phyloP scores from a whole-genome alignment of 2,888 invertebrate species.

The Phlogophora meticulosa region DNA sequence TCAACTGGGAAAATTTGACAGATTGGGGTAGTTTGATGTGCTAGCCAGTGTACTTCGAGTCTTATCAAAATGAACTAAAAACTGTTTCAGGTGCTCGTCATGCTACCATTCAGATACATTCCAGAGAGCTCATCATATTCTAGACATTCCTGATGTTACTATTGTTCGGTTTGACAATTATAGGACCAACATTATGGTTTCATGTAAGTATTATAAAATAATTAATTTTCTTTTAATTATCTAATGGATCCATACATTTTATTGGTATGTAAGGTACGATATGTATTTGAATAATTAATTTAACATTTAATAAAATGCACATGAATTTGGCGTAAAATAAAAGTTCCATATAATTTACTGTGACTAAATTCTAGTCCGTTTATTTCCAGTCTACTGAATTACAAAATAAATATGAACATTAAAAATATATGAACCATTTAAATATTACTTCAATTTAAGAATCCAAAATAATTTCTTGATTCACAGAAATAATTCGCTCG shows the following conservation, averaged over 20 bases:
- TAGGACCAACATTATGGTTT: conserved; percentile 80
- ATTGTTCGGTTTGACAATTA: conserved; percentile 76
- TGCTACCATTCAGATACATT: conserved; percentile 92
- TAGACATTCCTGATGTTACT: conserved; percentile 89
- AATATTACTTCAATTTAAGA: too few species aligned
- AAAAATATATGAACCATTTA: neutral
- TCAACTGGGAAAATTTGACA: too few species aligned
- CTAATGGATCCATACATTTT: too few species aligned
- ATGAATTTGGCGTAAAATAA: conserved; percentile 9
- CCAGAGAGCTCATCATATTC: conserved; percentile 91
- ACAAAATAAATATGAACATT: neutral
- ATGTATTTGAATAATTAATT: too few species aligned
- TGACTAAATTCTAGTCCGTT: conserved; percentile 10
- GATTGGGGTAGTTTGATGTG: too few species aligned
- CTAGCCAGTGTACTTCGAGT: too few species aligned
- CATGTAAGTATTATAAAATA: conserved; percentile 86
- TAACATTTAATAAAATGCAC: neutral
- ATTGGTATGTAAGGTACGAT: too few species aligned
- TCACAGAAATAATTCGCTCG: neutral
- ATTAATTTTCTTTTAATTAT: neutral
- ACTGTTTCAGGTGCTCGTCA: conserved; percentile 87
- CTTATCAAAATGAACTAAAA: too few species aligned
- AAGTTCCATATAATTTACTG: neutral
- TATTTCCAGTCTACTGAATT: conserved; percentile 8
- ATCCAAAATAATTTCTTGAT: conserved; percentile 1